Evolutionary conservation across 2,888 invertebrate genomes (phyloP).

Genomic region (Ptilodon capucinus): DNA sequence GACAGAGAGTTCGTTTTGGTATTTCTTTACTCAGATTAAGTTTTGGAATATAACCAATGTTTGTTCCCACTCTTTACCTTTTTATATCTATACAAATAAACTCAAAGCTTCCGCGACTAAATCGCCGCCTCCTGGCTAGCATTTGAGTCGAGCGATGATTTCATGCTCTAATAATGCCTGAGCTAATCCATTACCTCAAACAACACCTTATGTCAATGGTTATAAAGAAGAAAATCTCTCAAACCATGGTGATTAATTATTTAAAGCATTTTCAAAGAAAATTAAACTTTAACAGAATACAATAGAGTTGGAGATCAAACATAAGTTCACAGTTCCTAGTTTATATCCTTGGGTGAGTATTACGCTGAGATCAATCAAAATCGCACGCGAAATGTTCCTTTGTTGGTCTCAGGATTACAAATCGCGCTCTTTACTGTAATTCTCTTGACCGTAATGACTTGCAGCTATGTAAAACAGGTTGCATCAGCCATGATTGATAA

Average conservation of each 20-base stretch:
- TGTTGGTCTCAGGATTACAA: conserved; percentile 56
- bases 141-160: conserved; percentile 53
- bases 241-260: conserved; percentile 20
- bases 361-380: conserved; percentile 47
- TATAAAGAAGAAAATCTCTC: conserved; percentile 27
- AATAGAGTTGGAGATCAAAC: background rate
- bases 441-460: conserved; percentile 56
- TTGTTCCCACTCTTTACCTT: conserved; percentile 8
- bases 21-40: too few relatives aligned
- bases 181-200: conserved; percentile 26
- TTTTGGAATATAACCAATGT: too few relatives aligned
- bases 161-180: too few relatives aligned
- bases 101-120: conserved; percentile 47
- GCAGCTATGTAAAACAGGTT: conserved; percentile 31
- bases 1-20: too few relatives aligned
- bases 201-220: conserved; percentile 26
- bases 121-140: conserved; percentile 61
- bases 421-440: conserved; percentile 52
- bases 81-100: conserved; percentile 23
- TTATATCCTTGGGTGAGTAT: conserved; percentile 47
- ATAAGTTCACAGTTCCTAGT: conserved; percentile 2
- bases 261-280: conserved; percentile 4
- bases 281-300: background rate
- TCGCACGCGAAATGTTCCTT: conserved; percentile 39
- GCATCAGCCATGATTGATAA: conserved; percentile 24